phyloP scores from a whole-genome alignment of 92 coral and sea anemone species.

The Palythoa grandiflora region DNA sequence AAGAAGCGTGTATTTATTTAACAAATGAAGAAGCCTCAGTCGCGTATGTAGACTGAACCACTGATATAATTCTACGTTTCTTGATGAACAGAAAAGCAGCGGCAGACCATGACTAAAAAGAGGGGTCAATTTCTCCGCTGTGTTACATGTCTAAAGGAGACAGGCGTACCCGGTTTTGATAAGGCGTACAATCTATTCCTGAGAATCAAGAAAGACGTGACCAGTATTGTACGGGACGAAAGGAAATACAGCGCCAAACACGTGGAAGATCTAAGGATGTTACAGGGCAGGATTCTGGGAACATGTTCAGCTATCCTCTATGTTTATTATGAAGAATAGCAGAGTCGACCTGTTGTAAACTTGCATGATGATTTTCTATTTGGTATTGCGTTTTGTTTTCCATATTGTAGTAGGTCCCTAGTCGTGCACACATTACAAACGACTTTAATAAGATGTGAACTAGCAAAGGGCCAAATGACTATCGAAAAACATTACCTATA shows the following conservation, averaged over 20 bases:
- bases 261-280: slow-evolving; percentile 80
- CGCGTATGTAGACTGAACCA: too few species aligned
- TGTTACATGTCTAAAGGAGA: slow-evolving; percentile 54
- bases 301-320: slow-evolving; percentile 79
- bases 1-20: too few species aligned
- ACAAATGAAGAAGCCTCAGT: too few species aligned
- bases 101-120: slow-evolving; percentile 56
- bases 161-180: slow-evolving; percentile 68
- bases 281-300: slow-evolving; percentile 84
- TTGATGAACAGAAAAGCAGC: slow-evolving; percentile 58
- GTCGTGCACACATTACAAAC: too few species aligned
- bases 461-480: too few species aligned
- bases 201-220: slow-evolving; percentile 67
- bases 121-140: slow-evolving; percentile 66
- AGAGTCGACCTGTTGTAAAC: too few species aligned
- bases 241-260: slow-evolving; percentile 84
- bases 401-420: too few species aligned
- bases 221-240: slow-evolving; percentile 79
- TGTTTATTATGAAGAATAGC: slow-evolving; percentile 80
- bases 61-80: not conserved
- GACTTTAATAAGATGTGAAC: too few species aligned
- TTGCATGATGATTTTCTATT: too few species aligned
- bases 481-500: too few species aligned
- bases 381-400: too few species aligned
- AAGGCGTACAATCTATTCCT: slow-evolving; percentile 53